Evolutionary conservation across 2,797 vertebrate species (phyloP).

Genomic region (Pantherophis alleghaniensis): DNA sequence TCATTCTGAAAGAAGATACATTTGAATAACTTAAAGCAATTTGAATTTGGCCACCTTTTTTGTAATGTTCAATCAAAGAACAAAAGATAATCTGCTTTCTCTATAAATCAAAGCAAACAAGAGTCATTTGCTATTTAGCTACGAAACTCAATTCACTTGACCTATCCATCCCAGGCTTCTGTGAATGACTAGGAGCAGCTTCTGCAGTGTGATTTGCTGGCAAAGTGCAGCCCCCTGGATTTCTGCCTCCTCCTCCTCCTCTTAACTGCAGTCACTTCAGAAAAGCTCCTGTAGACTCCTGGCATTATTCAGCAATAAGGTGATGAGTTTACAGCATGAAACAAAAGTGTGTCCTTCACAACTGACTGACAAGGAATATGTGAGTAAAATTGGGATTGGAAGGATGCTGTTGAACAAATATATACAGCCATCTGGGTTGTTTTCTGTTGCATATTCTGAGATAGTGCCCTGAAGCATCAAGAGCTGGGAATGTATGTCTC

Average conservation of each 20-base stretch:
- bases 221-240: not conserved
- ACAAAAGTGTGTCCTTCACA: not conserved
- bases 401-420: conserved; percentile 6
- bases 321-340: not conserved
- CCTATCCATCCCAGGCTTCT: not conserved
- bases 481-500: not conserved
- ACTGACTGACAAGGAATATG: not conserved
- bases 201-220: conserved; percentile 35
- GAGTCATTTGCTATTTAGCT: not conserved
- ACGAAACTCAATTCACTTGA: not conserved
- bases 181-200: not conserved
- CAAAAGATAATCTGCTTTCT: not conserved
- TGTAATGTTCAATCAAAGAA: not conserved
- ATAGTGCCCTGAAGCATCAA: not conserved
- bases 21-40: not conserved
- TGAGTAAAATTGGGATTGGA: not conserved
- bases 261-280: conserved; percentile 24
- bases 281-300: not conserved
- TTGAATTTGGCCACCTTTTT: not conserved
- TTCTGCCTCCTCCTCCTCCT: conserved; percentile 22
- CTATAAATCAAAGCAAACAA: not conserved
- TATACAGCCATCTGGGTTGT: not conserved
- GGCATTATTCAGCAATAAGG: not conserved
- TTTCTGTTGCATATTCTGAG: not conserved
- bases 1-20: not conserved